These are phyloP conservation scores for Grammomys surdaster DNA, from an alignment of 2,113 vertebrate species.

Conservation along the genomic window DNA sequence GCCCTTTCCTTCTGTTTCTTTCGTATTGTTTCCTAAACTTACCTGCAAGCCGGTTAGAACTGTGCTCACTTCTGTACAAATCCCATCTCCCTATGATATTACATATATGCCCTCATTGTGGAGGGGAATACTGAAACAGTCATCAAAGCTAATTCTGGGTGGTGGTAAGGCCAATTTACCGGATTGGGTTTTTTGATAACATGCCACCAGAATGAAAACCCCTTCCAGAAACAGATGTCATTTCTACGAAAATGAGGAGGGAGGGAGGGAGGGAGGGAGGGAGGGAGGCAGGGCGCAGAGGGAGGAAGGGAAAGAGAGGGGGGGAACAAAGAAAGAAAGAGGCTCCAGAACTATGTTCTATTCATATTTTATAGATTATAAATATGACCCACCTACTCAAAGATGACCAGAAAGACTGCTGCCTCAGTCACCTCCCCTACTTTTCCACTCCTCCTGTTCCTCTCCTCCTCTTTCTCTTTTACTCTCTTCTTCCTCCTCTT, in stretches of 20 bases:
- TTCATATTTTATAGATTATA: not conserved
- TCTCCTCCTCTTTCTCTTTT: not conserved
- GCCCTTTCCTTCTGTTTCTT: not conserved
- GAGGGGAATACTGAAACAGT: not conserved
- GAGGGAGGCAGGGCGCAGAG: rapidly evolving
- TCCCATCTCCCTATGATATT: not conserved
- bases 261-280: too few species aligned
- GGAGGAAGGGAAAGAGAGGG: rapidly evolving
- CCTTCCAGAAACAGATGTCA: not conserved
- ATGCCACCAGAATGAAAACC: not conserved
- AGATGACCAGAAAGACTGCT: not conserved
- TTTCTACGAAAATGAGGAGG: too few species aligned
- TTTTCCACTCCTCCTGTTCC: not conserved
- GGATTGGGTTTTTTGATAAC: not conserved
- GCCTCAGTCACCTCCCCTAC: not conserved
- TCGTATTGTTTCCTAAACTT: not conserved
- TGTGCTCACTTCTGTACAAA: not conserved
- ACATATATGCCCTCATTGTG: not conserved
- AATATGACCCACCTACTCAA: not conserved
- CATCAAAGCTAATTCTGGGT: not conserved
- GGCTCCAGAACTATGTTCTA: not conserved
- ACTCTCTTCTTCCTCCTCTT: not conserved
- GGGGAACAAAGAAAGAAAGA: too few species aligned
- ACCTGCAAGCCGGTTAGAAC: not conserved
- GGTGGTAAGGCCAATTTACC: not conserved